Evolutionary conservation across 2,888 invertebrate species (phyloP).

Genomic region (Fragum sueziense): DNA sequence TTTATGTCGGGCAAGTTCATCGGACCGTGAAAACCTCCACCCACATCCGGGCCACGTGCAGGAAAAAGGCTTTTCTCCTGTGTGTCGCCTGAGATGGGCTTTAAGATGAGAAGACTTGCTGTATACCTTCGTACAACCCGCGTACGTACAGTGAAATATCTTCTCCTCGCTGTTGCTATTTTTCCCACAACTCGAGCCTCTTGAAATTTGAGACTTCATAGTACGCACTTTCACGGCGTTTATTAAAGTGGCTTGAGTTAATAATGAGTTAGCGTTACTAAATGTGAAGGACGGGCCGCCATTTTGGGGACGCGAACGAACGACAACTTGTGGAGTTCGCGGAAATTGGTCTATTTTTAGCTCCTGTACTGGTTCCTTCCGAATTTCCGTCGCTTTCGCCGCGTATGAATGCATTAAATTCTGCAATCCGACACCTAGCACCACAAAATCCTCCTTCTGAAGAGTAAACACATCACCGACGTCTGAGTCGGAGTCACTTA

Average conservation of each 20-base stretch:
- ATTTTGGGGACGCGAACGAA: slow-evolving; percentile 53
- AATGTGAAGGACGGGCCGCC: slow-evolving; percentile 40
- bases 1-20: slow-evolving; percentile 95
- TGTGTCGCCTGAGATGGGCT: slow-evolving; percentile 96
- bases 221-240: slow-evolving; percentile 65
- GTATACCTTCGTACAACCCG: slow-evolving; percentile 94
- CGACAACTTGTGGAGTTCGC: slow-evolving; percentile 50
- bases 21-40: slow-evolving; percentile 97
- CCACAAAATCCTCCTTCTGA: slow-evolving; percentile 76
- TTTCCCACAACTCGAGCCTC: slow-evolving; percentile 32
- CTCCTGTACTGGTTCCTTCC: slow-evolving; percentile 50
- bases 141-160: slow-evolving; percentile 86
- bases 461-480: slow-evolving; percentile 59
- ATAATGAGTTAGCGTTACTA: slow-evolving; percentile 63
- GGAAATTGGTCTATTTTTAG: slow-evolving; percentile 66
- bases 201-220: slow-evolving; percentile 58
- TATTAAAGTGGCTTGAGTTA: slow-evolving; percentile 64
- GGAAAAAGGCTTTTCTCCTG: slow-evolving; percentile 87
- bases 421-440: slow-evolving; percentile 80
- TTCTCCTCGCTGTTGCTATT: slow-evolving; percentile 80
- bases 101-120: slow-evolving; percentile 98
- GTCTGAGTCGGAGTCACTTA: slow-evolving; percentile 45
- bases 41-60: slow-evolving; percentile 88
- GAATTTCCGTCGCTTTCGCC: slow-evolving; percentile 55
- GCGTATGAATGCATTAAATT: slow-evolving; percentile 76